Evolutionary conservation across 2,797 vertebrate species (phyloP).

Genomic region (Mareca strepera): DNA sequence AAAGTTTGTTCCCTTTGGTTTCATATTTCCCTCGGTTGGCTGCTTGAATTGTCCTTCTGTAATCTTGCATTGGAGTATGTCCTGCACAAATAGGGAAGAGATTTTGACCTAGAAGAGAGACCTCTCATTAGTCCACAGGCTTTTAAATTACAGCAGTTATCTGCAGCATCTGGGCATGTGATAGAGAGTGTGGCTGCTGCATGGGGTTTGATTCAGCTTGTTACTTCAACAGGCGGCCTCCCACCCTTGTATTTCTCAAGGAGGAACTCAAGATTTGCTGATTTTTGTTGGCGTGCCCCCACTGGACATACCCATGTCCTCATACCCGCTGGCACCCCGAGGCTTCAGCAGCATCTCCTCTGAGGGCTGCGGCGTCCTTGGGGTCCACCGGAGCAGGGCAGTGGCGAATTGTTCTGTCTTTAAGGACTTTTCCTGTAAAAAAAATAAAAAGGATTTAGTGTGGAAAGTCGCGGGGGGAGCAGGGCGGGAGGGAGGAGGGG

Average conservation of each 20-base stretch:
- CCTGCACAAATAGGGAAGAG: conserved; percentile 18
- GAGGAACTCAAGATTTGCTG: conserved; percentile 18
- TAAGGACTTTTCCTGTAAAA: too few species aligned
- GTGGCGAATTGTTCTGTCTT: too few species aligned
- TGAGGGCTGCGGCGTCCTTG: fast-evolving
- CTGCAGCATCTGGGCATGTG: conserved; percentile 30
- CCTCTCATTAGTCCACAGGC: conserved; percentile 21
- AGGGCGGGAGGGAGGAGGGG: too few species aligned
- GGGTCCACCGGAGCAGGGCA: fast-evolving
- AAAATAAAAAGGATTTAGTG: not conserved
- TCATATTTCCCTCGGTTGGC: not conserved
- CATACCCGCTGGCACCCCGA: not conserved
- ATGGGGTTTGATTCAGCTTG: conserved; percentile 28
- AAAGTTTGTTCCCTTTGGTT: conserved; percentile 37
- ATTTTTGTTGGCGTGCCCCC: too few species aligned
- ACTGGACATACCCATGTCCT: not conserved
- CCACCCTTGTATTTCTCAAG: conserved; percentile 53
- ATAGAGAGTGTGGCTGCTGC: not conserved
- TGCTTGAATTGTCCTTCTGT: conserved; percentile 26
- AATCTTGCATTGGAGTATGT: conserved; percentile 27
- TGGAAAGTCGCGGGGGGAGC: not conserved
- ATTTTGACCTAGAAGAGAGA: conserved; percentile 43
- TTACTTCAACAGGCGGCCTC: conserved; percentile 27
- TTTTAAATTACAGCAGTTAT: conserved; percentile 35
- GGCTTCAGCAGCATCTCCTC: not conserved